Base-by-base conservation (phyloP, 2,797 vertebrate genomes). In the Catharus ustulatus region DNA sequence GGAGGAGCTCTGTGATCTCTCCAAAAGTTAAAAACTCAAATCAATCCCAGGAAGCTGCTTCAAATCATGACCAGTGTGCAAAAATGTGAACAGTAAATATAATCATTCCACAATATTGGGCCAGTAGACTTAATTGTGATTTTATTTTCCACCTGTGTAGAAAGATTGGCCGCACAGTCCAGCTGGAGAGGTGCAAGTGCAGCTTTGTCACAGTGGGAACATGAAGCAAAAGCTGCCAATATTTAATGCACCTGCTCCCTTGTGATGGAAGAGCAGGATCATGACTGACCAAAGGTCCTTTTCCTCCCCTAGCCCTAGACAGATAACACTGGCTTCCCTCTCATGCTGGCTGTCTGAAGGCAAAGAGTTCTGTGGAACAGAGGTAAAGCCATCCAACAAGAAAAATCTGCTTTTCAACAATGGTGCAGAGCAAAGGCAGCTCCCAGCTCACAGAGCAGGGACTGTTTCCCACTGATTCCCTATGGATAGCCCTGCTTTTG, bases 221-320 rank as follows among this genome's bases (percentile, higher is more conserved):
- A 15, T 0, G 3, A 71, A 59, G 2, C 5, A 46, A 85, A 55
- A 0, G 0, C 15, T 19, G 14, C 3, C 34, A 74, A 11, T 4
- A 62, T 14, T 57, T 29, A 55, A 46, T 7, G 3, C 4, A 38
- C 13, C 11, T 11, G 4, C 5, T 55, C 14, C 52, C 6, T 43
- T 42, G 11, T 38, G 36, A 30, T 57, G 15, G 48, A 59, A 24
- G 8, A 55, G 15, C 27, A 38, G 23, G 11, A 63, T 9, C 20
- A 10, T 5, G 32, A 45, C 7, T 23, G 66, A 68, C 11, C 45
- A 38, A 81, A 86, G 16, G 8, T 32, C 10, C 40, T 72, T 80
- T 61, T 26, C 23, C 9, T 49, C 18, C 52, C 40, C 58, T 72
- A 72, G 46, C 4, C 38, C 16, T 5, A 18, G 26, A 15, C 23